Conservation (phyloP, 2,888 invertebrate genomes). For the Cremastinae sp. region DNA sequence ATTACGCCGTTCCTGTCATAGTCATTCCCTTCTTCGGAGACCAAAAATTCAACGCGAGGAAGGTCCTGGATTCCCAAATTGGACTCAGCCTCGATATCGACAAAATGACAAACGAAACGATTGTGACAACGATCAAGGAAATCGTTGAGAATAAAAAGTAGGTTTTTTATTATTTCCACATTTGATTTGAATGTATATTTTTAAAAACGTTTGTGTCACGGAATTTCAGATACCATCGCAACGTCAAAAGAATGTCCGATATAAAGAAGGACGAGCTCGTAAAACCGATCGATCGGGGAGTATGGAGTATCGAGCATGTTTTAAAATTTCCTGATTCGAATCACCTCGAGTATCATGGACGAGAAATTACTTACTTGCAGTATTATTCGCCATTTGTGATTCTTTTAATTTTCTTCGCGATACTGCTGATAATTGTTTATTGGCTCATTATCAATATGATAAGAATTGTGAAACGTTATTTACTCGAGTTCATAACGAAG, state of each 20-base stretch:
- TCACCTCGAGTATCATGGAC: conserved; percentile 73
- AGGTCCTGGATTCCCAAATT: conserved; percentile 73
- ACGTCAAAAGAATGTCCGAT: conserved; percentile 59
- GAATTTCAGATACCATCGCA: conserved; percentile 56
- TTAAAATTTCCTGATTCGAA: conserved; percentile 73
- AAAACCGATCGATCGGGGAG: conserved; percentile 73
- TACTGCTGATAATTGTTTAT: background rate
- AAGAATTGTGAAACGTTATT: no score
- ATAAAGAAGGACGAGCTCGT: conserved; percentile 70
- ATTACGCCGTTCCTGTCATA: conserved; percentile 73
- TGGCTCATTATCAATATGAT: background rate
- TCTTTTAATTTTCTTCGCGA: conserved; percentile 40
- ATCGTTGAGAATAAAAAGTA: conserved; percentile 70
- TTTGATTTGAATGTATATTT: background rate
- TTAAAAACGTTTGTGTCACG: background rate
- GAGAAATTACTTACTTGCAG: conserved; percentile 68
- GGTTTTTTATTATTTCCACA: background rate
- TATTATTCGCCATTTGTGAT: conserved; percentile 66
- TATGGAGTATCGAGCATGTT: conserved; percentile 76
- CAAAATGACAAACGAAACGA: conserved; percentile 68
- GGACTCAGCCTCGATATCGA: conserved; percentile 73
- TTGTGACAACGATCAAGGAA: conserved; percentile 67
- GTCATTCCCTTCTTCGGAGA: conserved; percentile 76
- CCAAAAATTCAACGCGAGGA: conserved; percentile 75
- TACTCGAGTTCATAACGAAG: no score